phyloP scores from a whole-genome alignment of 2,113 vertebrate species.

The Aphelocoma coerulescens region DNA sequence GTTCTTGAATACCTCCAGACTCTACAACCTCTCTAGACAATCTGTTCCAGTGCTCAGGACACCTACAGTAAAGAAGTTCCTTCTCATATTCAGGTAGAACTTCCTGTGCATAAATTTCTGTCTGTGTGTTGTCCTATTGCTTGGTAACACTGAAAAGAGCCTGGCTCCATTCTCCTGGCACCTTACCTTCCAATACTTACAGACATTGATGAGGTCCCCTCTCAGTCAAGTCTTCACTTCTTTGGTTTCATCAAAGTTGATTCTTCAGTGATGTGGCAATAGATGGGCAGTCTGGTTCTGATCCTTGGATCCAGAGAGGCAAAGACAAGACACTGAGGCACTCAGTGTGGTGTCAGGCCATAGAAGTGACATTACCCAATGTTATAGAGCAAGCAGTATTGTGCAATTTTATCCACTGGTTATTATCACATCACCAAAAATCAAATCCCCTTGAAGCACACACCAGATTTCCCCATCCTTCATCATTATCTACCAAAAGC shows the following conservation, averaged over 20 bases:
- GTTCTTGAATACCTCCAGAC: neutral
- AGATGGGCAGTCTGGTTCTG: neutral
- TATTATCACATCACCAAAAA: neutral
- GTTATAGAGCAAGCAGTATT: accelerated
- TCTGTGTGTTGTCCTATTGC: neutral
- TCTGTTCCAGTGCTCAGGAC: neutral
- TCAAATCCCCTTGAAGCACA: neutral
- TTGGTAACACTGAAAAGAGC: neutral
- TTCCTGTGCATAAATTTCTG: neutral
- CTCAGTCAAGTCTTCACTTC: neutral
- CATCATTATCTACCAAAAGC: neutral
- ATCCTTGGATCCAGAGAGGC: neutral
- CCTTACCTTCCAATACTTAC: accelerated
- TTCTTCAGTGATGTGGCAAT: neutral
- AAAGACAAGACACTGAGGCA: neutral
- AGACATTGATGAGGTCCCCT: neutral
- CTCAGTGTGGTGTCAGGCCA: neutral
- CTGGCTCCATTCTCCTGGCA: neutral
- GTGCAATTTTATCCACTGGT: neutral
- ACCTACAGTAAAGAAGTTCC: neutral
- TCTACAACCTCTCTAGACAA: neutral
- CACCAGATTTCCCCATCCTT: neutral
- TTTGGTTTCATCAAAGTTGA: neutral
- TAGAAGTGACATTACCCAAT: neutral
- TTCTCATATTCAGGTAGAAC: neutral